Evolutionary conservation across 2,797 vertebrate genomes (phyloP).

Genomic region (Lutjanus argentimaculatus): DNA sequence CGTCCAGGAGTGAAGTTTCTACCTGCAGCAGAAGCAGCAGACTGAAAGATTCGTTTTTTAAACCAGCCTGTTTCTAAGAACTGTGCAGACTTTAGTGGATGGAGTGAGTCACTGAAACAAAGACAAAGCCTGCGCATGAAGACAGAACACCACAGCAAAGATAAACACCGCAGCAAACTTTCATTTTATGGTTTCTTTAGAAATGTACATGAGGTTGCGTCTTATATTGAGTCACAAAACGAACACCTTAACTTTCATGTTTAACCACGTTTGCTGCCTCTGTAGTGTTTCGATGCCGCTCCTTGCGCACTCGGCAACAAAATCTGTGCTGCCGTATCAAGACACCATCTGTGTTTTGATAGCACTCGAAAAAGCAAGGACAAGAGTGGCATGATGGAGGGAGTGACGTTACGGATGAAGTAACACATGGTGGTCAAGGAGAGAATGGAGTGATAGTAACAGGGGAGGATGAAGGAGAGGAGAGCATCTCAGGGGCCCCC

Average conservation of each 20-base stretch:
- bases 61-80: conserved; percentile 53
- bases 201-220: conserved; percentile 34
- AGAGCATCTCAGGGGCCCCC: conserved; percentile 63
- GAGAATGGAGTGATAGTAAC: conserved; percentile 46
- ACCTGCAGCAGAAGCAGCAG: conserved; percentile 29
- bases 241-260: conserved; percentile 56
- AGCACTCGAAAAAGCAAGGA: conserved; percentile 57
- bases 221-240: conserved; percentile 38
- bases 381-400: conserved; percentile 34
- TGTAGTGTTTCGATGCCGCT: conserved; percentile 32
- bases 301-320: background rate
- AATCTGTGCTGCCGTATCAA: conserved; percentile 39
- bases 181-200: conserved; percentile 59
- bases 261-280: conserved; percentile 48
- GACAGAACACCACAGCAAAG: conserved; percentile 33
- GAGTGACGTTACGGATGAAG: conserved; percentile 55
- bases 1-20: conserved; percentile 21
- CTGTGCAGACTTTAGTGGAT: conserved; percentile 22
- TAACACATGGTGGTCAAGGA: conserved; percentile 65
- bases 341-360: conserved; percentile 60
- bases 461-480: conserved; percentile 35
- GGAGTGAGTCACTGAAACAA: conserved; percentile 66
- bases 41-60: background rate
- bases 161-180: conserved; percentile 35
- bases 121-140: conserved; percentile 30